Percentiles rank a stretch among this genome's conserved stretches.
These are phyloP conservation scores for Drosophila pseudotakahashii DNA, from an alignment of 2,888 invertebrate genomes.

Conservation along the genomic window DNA sequence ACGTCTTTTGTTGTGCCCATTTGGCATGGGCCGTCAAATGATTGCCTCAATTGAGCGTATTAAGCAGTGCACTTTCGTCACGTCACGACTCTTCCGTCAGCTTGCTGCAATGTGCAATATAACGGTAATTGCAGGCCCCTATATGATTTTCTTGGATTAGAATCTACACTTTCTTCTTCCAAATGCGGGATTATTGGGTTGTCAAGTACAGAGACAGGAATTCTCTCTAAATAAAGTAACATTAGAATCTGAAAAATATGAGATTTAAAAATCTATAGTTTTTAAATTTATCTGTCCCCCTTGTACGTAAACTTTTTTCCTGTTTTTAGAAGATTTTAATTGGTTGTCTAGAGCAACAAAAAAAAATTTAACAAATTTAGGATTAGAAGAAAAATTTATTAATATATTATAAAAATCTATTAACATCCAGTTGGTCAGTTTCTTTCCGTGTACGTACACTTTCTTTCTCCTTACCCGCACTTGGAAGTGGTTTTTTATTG, in stretches of 20 bases:
- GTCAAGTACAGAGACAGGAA: constrained; percentile 5
- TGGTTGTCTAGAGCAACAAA: no score
- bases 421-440: not conserved
- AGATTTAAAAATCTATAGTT: no score
- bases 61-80: constrained; percentile 31
- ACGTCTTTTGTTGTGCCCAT: constrained; percentile 12
- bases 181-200: constrained; percentile 4
- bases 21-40: constrained; percentile 7
- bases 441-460: not conserved
- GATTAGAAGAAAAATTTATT: no score
- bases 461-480: constrained; percentile 5
- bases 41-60: constrained; percentile 40
- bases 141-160: not conserved
- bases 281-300: no score
- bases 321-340: no score
- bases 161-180: not conserved
- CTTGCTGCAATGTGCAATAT: not conserved
- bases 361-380: no score
- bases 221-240: no score
- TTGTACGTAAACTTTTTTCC: no score
- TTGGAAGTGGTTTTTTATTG: not conserved
- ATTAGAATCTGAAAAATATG: no score
- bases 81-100: constrained; percentile 9
- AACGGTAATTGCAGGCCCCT: constrained; percentile 19
- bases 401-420: no score